Percentiles rank a stretch among this genome's conserved stretches.
These are phyloP conservation scores for Accipiter virgatus DNA, from an alignment of 2,113 vertebrate genomes.

Conservation along the genomic window DNA sequence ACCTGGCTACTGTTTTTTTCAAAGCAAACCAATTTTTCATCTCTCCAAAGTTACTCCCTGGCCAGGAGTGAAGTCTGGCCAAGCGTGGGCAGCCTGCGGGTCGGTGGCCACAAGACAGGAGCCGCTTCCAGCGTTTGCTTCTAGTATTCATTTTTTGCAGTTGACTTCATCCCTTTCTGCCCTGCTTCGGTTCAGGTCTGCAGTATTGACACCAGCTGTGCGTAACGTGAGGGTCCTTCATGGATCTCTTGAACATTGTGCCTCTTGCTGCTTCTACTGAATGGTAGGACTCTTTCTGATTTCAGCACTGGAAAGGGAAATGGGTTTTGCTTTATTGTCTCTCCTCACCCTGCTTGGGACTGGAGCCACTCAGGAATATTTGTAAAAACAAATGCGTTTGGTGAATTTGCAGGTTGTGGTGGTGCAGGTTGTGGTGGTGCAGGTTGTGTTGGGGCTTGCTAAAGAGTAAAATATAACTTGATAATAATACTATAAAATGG, in stretches of 20 bases:
- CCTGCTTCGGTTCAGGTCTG: not conserved
- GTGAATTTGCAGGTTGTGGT: not conserved
- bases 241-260: accelerated
- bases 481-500: not conserved
- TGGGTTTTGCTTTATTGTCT: not conserved
- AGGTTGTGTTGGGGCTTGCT: not conserved
- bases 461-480: not conserved
- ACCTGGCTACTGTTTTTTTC: not conserved
- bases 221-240: not conserved
- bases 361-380: not conserved
- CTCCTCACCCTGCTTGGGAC: not conserved
- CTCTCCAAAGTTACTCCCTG: not conserved
- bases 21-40: not conserved
- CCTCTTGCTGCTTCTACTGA: not conserved
- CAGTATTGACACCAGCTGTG: not conserved
- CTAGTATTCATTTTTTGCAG: not conserved
- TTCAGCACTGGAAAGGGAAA: not conserved
- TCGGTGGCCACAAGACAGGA: accelerated
- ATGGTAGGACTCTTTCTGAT: not conserved
- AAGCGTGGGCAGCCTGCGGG: accelerated
- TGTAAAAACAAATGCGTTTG: not conserved
- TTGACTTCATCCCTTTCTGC: not conserved
- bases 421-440: not conserved
- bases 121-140: not conserved
- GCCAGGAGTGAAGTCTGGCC: not conserved